phyloP scores from a whole-genome alignment of 2,888 invertebrate species.

The Rotaria socialis region DNA sequence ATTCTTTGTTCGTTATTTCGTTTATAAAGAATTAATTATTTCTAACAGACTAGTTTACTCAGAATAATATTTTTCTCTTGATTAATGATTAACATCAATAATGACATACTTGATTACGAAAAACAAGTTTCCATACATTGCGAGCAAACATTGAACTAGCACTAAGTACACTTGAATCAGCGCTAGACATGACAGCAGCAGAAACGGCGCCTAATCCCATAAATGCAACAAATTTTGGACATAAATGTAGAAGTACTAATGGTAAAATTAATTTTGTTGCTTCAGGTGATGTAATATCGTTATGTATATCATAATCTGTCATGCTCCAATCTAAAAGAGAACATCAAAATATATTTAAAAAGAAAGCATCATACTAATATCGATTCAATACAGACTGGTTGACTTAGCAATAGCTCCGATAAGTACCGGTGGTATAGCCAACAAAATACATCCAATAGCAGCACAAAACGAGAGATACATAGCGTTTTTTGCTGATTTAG shows the following conservation, averaged over 20 bases:
- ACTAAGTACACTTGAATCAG: slow-evolving; percentile 93
- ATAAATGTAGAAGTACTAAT: slow-evolving; percentile 89
- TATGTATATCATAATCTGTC: slow-evolving; percentile 69
- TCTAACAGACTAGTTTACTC: too few species aligned
- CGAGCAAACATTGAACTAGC: slow-evolving; percentile 98
- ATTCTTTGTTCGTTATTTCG: too few species aligned
- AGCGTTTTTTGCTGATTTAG: slow-evolving; percentile 84
- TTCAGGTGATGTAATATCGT: slow-evolving; percentile 54
- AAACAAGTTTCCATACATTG: slow-evolving; percentile 93
- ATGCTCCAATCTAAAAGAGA: slow-evolving; percentile 79
- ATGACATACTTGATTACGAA: slow-evolving; percentile 82
- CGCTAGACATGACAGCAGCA: slow-evolving; percentile 98
- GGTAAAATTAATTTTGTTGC: slow-evolving; percentile 85
- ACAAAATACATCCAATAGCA: slow-evolving; percentile 85
- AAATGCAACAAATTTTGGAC: slow-evolving; percentile 90
- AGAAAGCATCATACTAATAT: neutral
- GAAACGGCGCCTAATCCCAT: slow-evolving; percentile 96
- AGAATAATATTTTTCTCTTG: too few species aligned
- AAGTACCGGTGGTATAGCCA: slow-evolving; percentile 92
- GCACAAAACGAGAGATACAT: slow-evolving; percentile 91
- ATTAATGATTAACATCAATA: slow-evolving; percentile 61
- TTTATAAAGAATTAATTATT: slow-evolving; percentile 59
- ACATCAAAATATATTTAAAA: neutral
- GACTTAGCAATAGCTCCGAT: slow-evolving; percentile 94
- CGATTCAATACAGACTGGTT: slow-evolving; percentile 67